Conservation (phyloP, 2,888 invertebrate genomes). For the Orthosia cruda region DNA sequence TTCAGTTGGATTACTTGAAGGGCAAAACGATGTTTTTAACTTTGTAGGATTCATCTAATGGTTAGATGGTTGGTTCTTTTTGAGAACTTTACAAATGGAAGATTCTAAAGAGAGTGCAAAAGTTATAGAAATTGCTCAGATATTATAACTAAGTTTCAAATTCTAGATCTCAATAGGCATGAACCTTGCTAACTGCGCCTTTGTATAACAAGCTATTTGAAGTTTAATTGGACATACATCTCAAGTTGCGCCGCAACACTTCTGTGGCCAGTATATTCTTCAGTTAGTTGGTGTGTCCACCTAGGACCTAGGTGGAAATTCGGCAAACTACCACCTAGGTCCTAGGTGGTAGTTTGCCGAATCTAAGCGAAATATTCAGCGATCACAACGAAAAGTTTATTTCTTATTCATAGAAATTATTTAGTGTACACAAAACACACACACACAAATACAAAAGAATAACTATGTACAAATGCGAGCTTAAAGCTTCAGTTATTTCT, state of each 20-base stretch:
- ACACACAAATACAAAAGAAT: too few relatives aligned
- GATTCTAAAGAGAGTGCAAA: too few relatives aligned
- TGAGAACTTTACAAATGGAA: too few relatives aligned
- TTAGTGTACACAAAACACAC: too few relatives aligned
- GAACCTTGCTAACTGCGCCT: not conserved
- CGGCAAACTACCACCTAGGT: too few relatives aligned
- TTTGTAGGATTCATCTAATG: not conserved
- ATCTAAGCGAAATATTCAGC: too few relatives aligned
- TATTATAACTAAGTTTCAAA: not conserved
- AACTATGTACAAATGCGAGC: too few relatives aligned
- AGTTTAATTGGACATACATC: slow-evolving; percentile 19
- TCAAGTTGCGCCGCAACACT: slow-evolving; percentile 7
- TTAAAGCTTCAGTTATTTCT: too few relatives aligned
- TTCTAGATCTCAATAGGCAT: not conserved
- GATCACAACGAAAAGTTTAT: too few relatives aligned
- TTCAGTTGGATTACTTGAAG: not conserved
- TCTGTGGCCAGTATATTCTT: not conserved
- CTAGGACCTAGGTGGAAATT: too few relatives aligned
- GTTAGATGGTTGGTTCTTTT: not conserved
- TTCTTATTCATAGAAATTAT: too few relatives aligned
- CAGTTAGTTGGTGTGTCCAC: not conserved
- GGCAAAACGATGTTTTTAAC: not conserved
- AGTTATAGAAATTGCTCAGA: not conserved
- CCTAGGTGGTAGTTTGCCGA: too few relatives aligned
- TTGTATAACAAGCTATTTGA: slow-evolving; percentile 11